Percentiles rank a stretch among this genome's conserved stretches.
phyloP scores from a whole-genome alignment of 2,888 invertebrate genomes.

The Aricia artaxerxes region DNA sequence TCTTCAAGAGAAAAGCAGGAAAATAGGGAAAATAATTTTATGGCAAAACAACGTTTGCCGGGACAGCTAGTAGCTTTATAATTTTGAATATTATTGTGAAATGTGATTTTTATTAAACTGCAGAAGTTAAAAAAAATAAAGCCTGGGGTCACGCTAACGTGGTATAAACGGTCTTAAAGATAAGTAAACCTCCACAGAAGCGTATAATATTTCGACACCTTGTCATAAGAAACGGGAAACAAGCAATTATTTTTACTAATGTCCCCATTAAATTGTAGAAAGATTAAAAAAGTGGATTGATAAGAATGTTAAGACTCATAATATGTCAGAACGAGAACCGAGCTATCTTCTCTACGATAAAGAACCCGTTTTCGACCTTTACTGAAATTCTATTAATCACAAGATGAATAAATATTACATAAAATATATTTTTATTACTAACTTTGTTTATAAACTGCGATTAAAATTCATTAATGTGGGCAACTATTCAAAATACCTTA shows the following conservation, averaged over 20 bases:
- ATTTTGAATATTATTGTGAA: not conserved
- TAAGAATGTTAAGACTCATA: not conserved
- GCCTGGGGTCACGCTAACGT: not conserved
- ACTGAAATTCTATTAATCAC: conserved; percentile 18
- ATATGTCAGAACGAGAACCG: not conserved
- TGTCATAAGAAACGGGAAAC: not conserved
- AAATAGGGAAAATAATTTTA: no score
- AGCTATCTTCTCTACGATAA: conserved; percentile 11
- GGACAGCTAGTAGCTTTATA: no score
- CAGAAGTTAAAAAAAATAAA: not conserved
- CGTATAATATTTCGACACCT: conserved; percentile 13
- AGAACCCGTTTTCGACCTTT: conserved; percentile 4
- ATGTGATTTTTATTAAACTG: not conserved
- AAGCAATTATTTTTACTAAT: conserved; percentile 18
- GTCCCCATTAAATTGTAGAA: conserved; percentile 5
- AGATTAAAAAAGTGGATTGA: conserved; percentile 10
- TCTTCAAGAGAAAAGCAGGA: no score
- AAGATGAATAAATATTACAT: conserved; percentile 18
- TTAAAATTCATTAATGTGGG: conserved; percentile 25
- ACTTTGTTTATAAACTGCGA: conserved; percentile 10
- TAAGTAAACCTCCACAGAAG: conserved; percentile 4
- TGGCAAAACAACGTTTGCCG: no score
- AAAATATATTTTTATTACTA: conserved; percentile 10
- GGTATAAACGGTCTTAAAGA: not conserved
- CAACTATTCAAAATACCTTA: conserved; percentile 21